These are phyloP conservation scores for Leptinotarsa rubiginosa DNA, from an alignment of 2,888 invertebrate genomes.

Conservation along the genomic window DNA sequence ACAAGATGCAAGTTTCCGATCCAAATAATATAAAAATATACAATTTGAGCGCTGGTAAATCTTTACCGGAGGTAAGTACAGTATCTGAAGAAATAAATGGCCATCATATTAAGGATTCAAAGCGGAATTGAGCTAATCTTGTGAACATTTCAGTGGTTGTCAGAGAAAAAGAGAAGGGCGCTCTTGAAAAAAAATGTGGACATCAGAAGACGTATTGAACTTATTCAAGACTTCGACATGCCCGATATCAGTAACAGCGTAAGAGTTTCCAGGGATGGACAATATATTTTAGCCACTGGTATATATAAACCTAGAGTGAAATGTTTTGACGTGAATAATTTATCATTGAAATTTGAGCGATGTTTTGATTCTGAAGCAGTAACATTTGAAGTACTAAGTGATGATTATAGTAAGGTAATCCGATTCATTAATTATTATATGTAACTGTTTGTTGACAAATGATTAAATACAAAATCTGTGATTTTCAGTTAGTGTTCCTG, in stretches of 20 bases:
- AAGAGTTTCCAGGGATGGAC: conserved; percentile 88
- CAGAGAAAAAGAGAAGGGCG: conserved; percentile 84
- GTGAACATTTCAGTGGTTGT: conserved; percentile 79
- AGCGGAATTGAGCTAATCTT: not conserved
- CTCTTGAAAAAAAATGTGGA: conserved; percentile 91
- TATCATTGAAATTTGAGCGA: conserved; percentile 97
- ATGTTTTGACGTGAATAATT: conserved; percentile 95
- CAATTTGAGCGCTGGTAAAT: conserved; percentile 96
- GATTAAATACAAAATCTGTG: conserved; percentile 35
- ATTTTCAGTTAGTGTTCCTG: conserved; percentile 84
- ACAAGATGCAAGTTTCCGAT: conserved; percentile 88
- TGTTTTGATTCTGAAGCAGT: conserved; percentile 97
- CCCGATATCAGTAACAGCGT: conserved; percentile 91
- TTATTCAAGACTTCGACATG: conserved; percentile 99
- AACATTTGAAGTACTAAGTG: conserved; percentile 91
- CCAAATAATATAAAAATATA: conserved; percentile 98
- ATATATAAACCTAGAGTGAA: conserved; percentile 96
- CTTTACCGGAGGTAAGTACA: conserved; percentile 90
- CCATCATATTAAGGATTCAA: conserved; percentile 29
- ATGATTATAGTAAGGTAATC: conserved; percentile 93
- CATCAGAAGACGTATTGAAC: conserved; percentile 89
- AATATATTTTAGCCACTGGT: conserved; percentile 92
- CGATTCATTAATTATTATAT: conserved; percentile 18
- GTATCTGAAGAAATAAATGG: not conserved
- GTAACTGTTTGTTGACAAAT: too few species aligned